Base-by-base conservation (phyloP, 2,113 vertebrate genomes). In the Malaclemys terrapin region DNA sequence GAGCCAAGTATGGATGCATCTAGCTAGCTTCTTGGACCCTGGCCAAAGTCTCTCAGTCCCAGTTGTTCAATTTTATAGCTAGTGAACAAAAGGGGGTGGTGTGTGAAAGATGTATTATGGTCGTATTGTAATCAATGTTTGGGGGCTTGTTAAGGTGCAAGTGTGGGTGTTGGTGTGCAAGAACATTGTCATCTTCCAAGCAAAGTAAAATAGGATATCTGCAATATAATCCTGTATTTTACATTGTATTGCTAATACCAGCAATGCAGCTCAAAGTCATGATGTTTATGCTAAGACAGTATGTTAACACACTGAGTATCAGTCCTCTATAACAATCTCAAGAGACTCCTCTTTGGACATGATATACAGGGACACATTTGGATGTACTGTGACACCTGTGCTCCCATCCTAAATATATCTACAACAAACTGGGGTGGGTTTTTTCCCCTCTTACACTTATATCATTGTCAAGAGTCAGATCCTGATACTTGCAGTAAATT, bases 41-140 rank as follows among this genome's bases (percentile, higher is more conserved):
- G 93, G 97, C 98, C 98, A 98, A 97, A 94, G 93, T 96, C 88
- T 95, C 94, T 96, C 83, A 82, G 92, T 98, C 97, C 97, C 98
- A 97, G 98, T 98, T 98, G 97, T 97, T 98, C 91, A 84, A 95
- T 98, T 98, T 98, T 98, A 97, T 96, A 96, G 96, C 93, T 29
- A 95, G 91, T 91, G 95, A 98, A 98, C 93, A 97, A 98, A 98
- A 97, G 75, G 76, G 69, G 94, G 80, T 94, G 92, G 75, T 88
- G 65, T 75, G n/a, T 90, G 93, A 85, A 52, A 90, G 88, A 95
- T 95, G 85, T 91, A 96, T 93, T 93, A 93, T 42, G 88, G 88
- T 97, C 78, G 88, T 91, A 95, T 88, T 83, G 94, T 97, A 97
- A 98, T 93, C 96, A 96, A 97, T 84, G 93, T 97, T 98, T 97